Evolutionary conservation across 2,113 vertebrate genomes (phyloP).

Genomic region (Tympanuchus pallidicinctus): DNA sequence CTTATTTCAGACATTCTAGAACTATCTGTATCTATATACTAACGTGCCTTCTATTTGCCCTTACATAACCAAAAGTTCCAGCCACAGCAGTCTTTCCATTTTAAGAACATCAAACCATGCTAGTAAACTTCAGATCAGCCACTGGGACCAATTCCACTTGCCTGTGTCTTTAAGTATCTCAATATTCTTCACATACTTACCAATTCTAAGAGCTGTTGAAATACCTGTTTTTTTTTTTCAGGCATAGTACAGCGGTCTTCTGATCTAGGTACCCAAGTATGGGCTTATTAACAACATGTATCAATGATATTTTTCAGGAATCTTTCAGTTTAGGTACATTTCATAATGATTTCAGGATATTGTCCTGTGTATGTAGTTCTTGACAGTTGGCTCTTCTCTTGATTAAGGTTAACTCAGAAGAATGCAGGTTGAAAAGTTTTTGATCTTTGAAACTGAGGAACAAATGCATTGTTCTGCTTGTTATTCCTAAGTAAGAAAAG

Average conservation of each 20-base stretch:
- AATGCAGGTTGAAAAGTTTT: neutral
- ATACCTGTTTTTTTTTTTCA: neutral
- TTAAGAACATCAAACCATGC: neutral
- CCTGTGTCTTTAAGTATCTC: neutral
- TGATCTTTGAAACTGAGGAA: neutral
- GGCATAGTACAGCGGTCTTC: neutral
- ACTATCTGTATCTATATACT: neutral
- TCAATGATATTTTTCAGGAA: neutral
- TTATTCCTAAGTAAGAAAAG: neutral
- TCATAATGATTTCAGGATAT: neutral
- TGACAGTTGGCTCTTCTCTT: neutral
- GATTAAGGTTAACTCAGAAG: neutral
- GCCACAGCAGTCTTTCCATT: neutral
- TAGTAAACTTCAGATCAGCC: neutral
- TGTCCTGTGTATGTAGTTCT: neutral
- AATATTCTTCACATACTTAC: neutral
- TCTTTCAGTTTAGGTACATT: neutral
- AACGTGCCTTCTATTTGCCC: neutral
- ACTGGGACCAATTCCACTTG: neutral
- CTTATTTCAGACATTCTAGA: neutral
- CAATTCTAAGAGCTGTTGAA: neutral
- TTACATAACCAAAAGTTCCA: neutral
- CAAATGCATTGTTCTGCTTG: neutral
- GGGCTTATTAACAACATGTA: rapidly evolving
- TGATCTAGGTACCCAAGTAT: neutral